A percentile compares a stretch with the other conserved stretches of the same genome.
phyloP scores from a whole-genome alignment of 2,797 vertebrate genomes.

The Ceyx erithaca region DNA sequence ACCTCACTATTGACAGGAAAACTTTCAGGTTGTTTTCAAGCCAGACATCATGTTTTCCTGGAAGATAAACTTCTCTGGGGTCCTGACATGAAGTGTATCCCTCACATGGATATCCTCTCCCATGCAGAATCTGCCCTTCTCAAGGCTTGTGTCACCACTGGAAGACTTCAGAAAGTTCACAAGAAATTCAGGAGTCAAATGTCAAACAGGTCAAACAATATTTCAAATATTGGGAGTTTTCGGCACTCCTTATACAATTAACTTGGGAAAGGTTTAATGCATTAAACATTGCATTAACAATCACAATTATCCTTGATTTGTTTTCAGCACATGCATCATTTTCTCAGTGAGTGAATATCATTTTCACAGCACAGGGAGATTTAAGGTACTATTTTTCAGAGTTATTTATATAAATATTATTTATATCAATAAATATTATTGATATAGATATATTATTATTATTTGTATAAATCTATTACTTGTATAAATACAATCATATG shows the following conservation, averaged over 20 bases:
- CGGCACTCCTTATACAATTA: not conserved
- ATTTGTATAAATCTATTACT: too few relatives aligned
- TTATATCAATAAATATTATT: too few relatives aligned
- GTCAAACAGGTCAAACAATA: not conserved
- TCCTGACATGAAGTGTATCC: not conserved
- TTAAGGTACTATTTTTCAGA: not conserved
- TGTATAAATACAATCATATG: rapidly evolving
- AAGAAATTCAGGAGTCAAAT: not conserved
- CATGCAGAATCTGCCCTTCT: not conserved
- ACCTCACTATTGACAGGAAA: not conserved
- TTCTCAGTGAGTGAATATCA: not conserved
- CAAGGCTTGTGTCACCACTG: not conserved
- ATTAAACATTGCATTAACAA: not conserved
- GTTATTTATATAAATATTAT: too few relatives aligned
- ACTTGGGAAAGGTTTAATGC: not conserved
- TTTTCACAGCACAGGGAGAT: not conserved
- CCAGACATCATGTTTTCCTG: not conserved
- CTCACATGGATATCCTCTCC: not conserved
- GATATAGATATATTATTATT: too few relatives aligned
- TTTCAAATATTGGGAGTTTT: not conserved
- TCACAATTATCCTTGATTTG: not conserved
- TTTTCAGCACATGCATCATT: not conserved
- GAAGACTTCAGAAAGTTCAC: not conserved
- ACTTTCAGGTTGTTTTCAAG: not conserved
- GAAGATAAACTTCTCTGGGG: not conserved